Evolutionary conservation across 2,797 vertebrate species (phyloP).

Genomic region (Etheostoma nigrum): DNA sequence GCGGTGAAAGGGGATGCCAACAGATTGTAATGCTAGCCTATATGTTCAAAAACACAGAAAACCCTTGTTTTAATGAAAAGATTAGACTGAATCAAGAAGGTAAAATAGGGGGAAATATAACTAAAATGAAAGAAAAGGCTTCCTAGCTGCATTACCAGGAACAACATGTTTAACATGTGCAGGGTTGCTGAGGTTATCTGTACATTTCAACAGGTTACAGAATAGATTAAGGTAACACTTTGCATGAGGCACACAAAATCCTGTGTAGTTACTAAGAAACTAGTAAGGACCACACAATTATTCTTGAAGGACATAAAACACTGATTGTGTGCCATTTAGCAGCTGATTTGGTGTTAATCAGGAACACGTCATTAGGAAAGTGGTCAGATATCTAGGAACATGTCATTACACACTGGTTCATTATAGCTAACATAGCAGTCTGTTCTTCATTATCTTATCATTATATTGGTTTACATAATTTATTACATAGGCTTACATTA

Average conservation of each 20-base stretch:
- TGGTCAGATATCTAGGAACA: neutral
- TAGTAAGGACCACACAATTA: neutral
- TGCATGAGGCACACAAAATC: neutral
- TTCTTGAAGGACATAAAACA: neutral
- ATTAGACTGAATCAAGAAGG: neutral
- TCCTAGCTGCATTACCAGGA: neutral
- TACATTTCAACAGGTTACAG: neutral
- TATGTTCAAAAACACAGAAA: conserved; percentile 6
- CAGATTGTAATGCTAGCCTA: neutral
- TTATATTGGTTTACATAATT: neutral
- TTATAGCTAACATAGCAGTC: neutral
- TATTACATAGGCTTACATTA: too few species aligned
- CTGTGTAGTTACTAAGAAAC: neutral
- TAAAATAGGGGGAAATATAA: neutral
- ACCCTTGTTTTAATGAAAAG: neutral
- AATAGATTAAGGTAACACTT: neutral
- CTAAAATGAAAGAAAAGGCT: neutral
- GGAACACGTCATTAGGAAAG: neutral
- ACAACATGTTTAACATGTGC: neutral
- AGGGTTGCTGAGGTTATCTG: neutral
- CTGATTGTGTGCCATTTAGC: neutral
- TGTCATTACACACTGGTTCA: neutral
- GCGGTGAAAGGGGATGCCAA: conserved; percentile 7
- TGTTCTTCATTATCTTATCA: neutral
- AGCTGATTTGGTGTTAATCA: conserved; percentile 1